Percentiles rank a stretch among this genome's conserved stretches.
phyloP scores from a whole-genome alignment of 2,113 vertebrate species.

The Elephas maximus region DNA sequence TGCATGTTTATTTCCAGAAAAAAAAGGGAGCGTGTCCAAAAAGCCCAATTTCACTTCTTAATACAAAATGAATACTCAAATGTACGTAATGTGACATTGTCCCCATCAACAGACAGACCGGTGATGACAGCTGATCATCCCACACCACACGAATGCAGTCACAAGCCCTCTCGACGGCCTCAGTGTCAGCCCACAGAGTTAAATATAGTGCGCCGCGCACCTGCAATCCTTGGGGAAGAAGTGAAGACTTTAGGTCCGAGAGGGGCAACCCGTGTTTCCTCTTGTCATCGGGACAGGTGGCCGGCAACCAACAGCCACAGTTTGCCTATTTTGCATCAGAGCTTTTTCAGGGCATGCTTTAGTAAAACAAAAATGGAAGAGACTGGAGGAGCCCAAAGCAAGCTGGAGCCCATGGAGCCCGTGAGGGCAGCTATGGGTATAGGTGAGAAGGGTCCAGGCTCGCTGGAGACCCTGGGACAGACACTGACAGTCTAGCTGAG shows the following conservation, averaged over 20 bases:
- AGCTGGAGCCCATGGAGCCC: background rate
- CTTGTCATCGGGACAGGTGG: conserved; percentile 67
- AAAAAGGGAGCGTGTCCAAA: background rate
- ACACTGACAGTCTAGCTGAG: background rate
- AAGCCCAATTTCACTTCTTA: background rate
- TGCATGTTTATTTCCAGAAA: background rate
- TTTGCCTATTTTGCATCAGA: conserved; percentile 64
- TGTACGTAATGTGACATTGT: background rate
- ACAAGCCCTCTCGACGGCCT: background rate
- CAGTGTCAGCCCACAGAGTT: background rate
- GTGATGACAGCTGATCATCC: background rate
- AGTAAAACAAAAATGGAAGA: background rate
- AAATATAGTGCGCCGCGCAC: conserved; percentile 39
- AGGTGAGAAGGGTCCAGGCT: background rate
- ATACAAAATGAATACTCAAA: conserved; percentile 5
- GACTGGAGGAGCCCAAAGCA: background rate
- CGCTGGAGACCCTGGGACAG: background rate
- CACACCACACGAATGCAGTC: background rate
- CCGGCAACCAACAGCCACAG: conserved; percentile 16
- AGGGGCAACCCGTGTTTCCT: conserved; percentile 56
- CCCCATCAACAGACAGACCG: background rate
- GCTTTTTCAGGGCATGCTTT: background rate
- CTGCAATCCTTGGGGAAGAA: conserved; percentile 74
- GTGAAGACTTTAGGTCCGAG: conserved; percentile 57
- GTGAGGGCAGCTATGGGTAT: background rate